Evolutionary conservation across 2,113 vertebrate genomes (phyloP).

Genomic region (Motacilla alba): DNA sequence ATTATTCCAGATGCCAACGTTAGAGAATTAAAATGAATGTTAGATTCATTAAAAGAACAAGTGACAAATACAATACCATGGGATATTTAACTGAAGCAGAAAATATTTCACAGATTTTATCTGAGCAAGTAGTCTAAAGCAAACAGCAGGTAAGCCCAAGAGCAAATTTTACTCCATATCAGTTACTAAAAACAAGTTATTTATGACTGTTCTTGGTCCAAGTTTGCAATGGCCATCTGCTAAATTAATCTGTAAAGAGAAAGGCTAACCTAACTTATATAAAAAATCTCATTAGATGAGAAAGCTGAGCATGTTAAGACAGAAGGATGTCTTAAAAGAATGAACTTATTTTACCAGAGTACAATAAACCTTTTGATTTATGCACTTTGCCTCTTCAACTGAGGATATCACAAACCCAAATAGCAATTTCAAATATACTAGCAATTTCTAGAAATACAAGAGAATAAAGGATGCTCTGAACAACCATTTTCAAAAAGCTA

Average conservation of each 20-base stretch:
- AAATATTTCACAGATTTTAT: not conserved
- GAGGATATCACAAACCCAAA: not conserved
- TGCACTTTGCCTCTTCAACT: not conserved
- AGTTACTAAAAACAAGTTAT: not conserved
- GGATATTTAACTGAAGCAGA: not conserved
- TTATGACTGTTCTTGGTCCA: not conserved
- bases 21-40: not conserved
- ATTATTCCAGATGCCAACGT: not conserved
- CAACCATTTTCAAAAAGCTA: not conserved
- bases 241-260: not conserved
- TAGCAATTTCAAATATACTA: not conserved
- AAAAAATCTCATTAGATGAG: not conserved
- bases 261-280: not conserved
- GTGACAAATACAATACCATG: not conserved
- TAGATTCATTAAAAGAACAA: not conserved
- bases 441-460: not conserved
- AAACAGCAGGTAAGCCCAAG: not conserved
- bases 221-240: not conserved
- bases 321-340: not conserved
- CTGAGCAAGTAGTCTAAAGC: not conserved
- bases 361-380: not conserved
- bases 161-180: not conserved
- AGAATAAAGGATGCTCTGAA: not conserved
- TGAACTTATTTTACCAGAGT: not conserved
- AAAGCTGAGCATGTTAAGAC: not conserved